Base-by-base conservation (phyloP, 2,797 vertebrate genomes). In the Poecilia picta region DNA sequence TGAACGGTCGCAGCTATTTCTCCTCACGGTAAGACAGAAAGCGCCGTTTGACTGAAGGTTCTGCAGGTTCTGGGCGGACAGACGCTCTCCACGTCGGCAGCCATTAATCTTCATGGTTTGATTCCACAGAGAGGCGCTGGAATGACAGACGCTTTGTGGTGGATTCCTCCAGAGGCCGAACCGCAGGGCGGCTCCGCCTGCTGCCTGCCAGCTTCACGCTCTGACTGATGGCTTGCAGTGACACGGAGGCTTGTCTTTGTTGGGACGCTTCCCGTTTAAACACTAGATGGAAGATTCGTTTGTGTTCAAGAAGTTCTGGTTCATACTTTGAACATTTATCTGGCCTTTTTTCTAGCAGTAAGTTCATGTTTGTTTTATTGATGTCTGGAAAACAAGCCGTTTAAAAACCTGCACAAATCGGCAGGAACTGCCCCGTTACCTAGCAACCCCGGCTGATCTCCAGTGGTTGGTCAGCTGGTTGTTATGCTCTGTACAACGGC, bases 21-120 rank as follows among this genome's bases (percentile, higher is more conserved):
- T 20, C 33, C 28, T n/a, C 31, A 11, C 31, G 12, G n/a, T 15
- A 6, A 53, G 55, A 81, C 62, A 45, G 76, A 73, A 73, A 43
- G 28, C 45, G 23, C 23, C 23, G 33, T 62, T 25, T 80, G 49
- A 45, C 75, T 78, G 55, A 88, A 73, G 41, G 11, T 57, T 73
- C 45, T 23, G 31, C 76, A 45, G 62, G 74, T 66, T 79, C 73
- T 77, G 12, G 23, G 80, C 83, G 86, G 89, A 91, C 82, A 89
- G 84, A 80, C 46, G 74, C 86, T 88, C 73, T 82, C 73, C 31
- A 36, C 33, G 81, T 77, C 85, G 80, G 59, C 73, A 77, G 64
- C 76, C 72, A 75, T 90, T 89, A 82, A 88, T 92, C 90, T 85
- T 88, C 45, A 59, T 84, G 66, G 83, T 77, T 79, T 81, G 75